Evolutionary conservation across 1,140 invertebrate genomes (phyloP).

Genomic region (Apocrypta bakeri): DNA sequence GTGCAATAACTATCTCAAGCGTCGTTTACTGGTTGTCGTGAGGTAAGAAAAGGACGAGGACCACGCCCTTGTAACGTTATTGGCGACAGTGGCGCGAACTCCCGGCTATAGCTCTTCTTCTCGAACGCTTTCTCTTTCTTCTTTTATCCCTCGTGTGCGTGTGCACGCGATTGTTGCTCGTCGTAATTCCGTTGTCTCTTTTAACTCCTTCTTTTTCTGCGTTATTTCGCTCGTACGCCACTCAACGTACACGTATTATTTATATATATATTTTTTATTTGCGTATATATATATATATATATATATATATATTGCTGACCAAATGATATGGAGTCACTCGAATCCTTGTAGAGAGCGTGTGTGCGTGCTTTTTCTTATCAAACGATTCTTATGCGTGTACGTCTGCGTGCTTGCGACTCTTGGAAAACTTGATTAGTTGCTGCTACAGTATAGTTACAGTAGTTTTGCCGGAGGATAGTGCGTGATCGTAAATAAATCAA

Average conservation of each 20-base stretch:
- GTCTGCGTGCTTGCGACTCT: background rate
- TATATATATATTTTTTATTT: background rate
- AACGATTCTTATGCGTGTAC: background rate
- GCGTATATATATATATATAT: background rate
- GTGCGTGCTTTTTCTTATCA: background rate
- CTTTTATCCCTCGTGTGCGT: background rate
- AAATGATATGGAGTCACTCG: too few relatives aligned
- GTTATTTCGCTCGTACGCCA: background rate
- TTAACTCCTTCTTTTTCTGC: slow-evolving; percentile 38
- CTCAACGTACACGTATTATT: background rate
- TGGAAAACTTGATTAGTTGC: too few relatives aligned
- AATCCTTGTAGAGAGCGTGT: too few relatives aligned
- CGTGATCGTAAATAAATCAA: too few relatives aligned
- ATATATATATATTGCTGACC: too few relatives aligned
- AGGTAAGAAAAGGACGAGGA: slow-evolving; percentile 37
- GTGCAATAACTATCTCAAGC: too few relatives aligned
- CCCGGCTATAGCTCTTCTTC: background rate
- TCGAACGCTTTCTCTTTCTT: background rate
- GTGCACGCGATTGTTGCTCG: background rate
- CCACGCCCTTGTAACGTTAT: slow-evolving; percentile 38
- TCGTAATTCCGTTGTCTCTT: background rate
- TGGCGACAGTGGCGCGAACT: slow-evolving; percentile 21
- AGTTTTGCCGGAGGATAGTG: too few relatives aligned
- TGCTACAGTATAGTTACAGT: too few relatives aligned
- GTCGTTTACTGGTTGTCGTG: background rate